phyloP scores from a whole-genome alignment of 2,797 vertebrate species.

The Hyperoplus lanceolatus region DNA sequence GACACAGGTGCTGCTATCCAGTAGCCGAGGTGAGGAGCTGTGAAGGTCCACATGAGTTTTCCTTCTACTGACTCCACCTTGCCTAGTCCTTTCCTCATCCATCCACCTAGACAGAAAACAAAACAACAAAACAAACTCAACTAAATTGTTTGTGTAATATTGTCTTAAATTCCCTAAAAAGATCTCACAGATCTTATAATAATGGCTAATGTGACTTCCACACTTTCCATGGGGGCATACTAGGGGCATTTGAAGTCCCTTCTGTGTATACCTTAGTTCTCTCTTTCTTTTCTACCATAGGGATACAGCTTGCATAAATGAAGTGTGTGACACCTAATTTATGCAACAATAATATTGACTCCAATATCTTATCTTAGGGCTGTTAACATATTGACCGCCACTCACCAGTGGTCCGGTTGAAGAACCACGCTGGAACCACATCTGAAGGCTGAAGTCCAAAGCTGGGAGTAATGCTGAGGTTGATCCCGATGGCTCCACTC shows the following conservation, averaged over 20 bases:
- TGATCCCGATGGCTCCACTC: conserved; percentile 88
- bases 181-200: background rate
- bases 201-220: background rate
- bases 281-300: no score
- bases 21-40: conserved; percentile 90
- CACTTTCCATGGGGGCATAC: no score
- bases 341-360: no score
- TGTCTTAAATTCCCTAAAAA: background rate
- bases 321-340: no score
- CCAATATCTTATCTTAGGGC: no score
- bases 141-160: background rate
- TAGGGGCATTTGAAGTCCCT: no score
- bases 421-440: conserved; percentile 90
- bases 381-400: background rate
- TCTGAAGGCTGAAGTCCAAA: conserved; percentile 77
- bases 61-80: conserved; percentile 81
- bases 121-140: background rate
- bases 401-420: conserved; percentile 90
- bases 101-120: conserved; percentile 83
- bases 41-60: conserved; percentile 88
- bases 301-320: no score
- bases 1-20: conserved; percentile 93
- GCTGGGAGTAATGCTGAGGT: conserved; percentile 84
- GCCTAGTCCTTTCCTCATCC: conserved; percentile 90
- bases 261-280: no score